Evolutionary conservation across 2,797 vertebrate genomes (phyloP).

Genomic region (Naso thynnoides): DNA sequence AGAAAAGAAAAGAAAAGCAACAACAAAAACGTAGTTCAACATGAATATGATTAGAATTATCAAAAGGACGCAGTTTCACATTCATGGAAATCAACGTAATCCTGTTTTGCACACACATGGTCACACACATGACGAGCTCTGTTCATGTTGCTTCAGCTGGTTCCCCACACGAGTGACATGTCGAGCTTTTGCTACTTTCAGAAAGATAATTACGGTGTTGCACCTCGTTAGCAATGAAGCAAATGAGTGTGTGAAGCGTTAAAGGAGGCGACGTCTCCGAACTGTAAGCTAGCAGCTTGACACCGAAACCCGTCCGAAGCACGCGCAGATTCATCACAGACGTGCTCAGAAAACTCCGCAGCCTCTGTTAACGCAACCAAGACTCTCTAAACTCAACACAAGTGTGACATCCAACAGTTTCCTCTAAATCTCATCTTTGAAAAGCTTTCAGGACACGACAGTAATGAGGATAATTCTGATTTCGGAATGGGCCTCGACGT

Average conservation of each 20-base stretch:
- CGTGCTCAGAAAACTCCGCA: slow-evolving; percentile 44
- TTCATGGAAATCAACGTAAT: slow-evolving; percentile 61
- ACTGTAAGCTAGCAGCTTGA: slow-evolving; percentile 48
- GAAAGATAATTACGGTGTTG: slow-evolving; percentile 31
- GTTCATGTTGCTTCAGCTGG: slow-evolving; percentile 42
- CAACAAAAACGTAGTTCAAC: slow-evolving; percentile 9
- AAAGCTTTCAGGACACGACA: slow-evolving; percentile 18
- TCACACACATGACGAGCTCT: slow-evolving; percentile 47
- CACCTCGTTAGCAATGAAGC: too few relatives aligned
- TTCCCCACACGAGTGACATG: slow-evolving; percentile 43
- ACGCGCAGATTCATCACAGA: slow-evolving; percentile 36
- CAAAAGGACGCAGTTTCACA: slow-evolving; percentile 66
- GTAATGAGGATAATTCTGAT: slow-evolving; percentile 20
- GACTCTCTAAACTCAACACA: slow-evolving; percentile 31
- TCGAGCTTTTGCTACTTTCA: slow-evolving; percentile 25
- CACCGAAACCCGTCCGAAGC: slow-evolving; percentile 29
- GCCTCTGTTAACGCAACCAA: slow-evolving; percentile 23
- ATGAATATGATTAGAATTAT: slow-evolving; percentile 47
- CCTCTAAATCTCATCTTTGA: neutral
- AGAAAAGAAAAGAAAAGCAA: neutral
- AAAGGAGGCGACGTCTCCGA: slow-evolving; percentile 31
- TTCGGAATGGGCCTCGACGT: slow-evolving; percentile 29
- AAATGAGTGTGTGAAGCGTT: too few relatives aligned
- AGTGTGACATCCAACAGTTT: slow-evolving; percentile 2
- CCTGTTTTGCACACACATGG: slow-evolving; percentile 37